Evolutionary conservation across 2,797 vertebrate genomes (phyloP).

Genomic region (Manis pentadactyla): DNA sequence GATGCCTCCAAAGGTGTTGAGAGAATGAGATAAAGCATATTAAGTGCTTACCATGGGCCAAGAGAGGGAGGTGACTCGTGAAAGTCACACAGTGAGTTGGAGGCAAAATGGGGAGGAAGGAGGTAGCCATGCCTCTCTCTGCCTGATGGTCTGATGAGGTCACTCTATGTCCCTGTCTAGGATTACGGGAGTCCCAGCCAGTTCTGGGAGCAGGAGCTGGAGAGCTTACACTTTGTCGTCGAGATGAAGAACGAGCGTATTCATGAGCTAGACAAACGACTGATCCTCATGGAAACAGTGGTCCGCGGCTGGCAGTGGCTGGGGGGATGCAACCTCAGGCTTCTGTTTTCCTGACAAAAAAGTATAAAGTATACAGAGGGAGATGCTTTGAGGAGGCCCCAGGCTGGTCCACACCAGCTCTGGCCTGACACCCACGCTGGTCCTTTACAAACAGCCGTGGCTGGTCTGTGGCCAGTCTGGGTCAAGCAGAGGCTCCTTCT

Average conservation of each 20-base stretch:
- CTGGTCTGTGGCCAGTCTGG: background rate
- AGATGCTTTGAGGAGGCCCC: background rate
- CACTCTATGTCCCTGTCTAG: constrained; percentile 81
- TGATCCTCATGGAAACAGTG: constrained; percentile 91
- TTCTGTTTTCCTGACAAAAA: background rate
- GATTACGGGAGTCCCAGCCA: constrained; percentile 93
- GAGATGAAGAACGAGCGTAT: constrained; percentile 95
- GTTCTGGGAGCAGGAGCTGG: constrained; percentile 97
- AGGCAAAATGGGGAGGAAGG: background rate
- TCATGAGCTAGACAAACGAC: constrained; percentile 90
- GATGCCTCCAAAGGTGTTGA: no score
- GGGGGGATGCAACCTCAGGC: no score
- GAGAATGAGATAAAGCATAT: background rate
- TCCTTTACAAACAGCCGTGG: background rate
- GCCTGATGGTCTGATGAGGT: background rate
- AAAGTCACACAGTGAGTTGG: background rate
- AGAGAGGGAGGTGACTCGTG: background rate
- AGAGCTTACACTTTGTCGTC: constrained; percentile 96
- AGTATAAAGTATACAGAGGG: no score
- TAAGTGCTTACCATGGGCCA: background rate
- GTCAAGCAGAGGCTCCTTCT: background rate
- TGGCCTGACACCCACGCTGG: background rate
- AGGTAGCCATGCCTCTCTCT: background rate
- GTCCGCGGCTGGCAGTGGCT: constrained; percentile 82
- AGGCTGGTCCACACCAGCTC: background rate